Conservation (phyloP, 2,113 vertebrate genomes). For the Ptyas mucosa region DNA sequence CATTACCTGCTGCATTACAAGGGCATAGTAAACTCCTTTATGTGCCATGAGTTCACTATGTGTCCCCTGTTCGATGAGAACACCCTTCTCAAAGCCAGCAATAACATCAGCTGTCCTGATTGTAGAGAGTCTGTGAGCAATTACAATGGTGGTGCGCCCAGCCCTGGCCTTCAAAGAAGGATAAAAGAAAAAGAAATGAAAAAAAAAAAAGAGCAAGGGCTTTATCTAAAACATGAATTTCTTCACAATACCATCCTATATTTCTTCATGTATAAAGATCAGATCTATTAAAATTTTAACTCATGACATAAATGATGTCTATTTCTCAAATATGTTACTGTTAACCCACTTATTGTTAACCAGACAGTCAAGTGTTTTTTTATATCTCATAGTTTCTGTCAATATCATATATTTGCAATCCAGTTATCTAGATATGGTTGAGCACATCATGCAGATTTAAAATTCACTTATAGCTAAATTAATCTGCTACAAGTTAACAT, state of each 20-base stretch:
- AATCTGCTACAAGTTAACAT: not conserved
- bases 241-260: not conserved
- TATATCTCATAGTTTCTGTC: not conserved
- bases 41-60: conserved; percentile 73
- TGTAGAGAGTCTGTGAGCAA: conserved; percentile 76
- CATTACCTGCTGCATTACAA: conserved; percentile 74
- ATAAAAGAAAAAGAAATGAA: not conserved
- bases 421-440: not conserved
- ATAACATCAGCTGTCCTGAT: conserved; percentile 74
- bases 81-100: conserved; percentile 68
- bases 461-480: not conserved
- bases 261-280: no score
- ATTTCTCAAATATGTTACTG: not conserved
- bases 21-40: conserved; percentile 73
- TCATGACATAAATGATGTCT: not conserved
- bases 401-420: not conserved
- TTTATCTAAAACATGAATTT: not conserved
- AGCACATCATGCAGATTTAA: not conserved
- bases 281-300: not conserved
- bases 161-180: conserved; percentile 62
- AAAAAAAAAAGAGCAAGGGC: not conserved
- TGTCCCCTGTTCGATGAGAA: conserved; percentile 69
- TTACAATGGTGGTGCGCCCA: conserved; percentile 76
- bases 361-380: not conserved
- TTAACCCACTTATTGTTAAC: not conserved